Conservation (phyloP, 2,888 invertebrate genomes). For the Meteorus colon region DNA sequence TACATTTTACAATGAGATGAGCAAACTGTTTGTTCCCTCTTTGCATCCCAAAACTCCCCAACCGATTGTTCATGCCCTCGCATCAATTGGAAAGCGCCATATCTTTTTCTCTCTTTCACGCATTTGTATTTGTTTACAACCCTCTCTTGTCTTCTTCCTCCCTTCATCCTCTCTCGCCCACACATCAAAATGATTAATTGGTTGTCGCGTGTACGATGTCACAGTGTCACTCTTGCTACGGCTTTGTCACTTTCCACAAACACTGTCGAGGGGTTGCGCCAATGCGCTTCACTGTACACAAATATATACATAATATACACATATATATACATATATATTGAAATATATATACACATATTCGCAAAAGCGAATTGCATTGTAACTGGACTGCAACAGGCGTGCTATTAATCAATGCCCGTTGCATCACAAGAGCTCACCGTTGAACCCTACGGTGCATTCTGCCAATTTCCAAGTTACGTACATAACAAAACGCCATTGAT, state of each 20-base stretch:
- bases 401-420: slow-evolving; percentile 72
- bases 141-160: not conserved
- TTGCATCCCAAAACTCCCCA: not conserved
- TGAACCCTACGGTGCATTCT: slow-evolving; percentile 61
- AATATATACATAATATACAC: slow-evolving; percentile 17
- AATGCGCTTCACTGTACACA: slow-evolving; percentile 19
- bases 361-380: slow-evolving; percentile 72
- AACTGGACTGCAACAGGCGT: slow-evolving; percentile 73
- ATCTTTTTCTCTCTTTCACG: slow-evolving; percentile 28
- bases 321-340: slow-evolving; percentile 28
- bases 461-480: slow-evolving; percentile 66
- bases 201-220: slow-evolving; percentile 71
- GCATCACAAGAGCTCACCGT: slow-evolving; percentile 55
- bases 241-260: slow-evolving; percentile 72
- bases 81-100: slow-evolving; percentile 62
- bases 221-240: slow-evolving; percentile 72
- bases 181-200: slow-evolving; percentile 71
- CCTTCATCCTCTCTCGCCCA: slow-evolving; percentile 29
- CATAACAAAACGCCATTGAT: slow-evolving; percentile 46
- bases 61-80: slow-evolving; percentile 60
- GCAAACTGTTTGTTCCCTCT: slow-evolving; percentile 26
- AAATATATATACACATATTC: slow-evolving; percentile 39
- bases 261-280: slow-evolving; percentile 52
- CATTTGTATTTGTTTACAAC: slow-evolving; percentile 13
- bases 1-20: slow-evolving; percentile 19